These are phyloP conservation scores for Theristicus caerulescens DNA, from an alignment of 2,113 vertebrate species.

Conservation along the genomic window DNA sequence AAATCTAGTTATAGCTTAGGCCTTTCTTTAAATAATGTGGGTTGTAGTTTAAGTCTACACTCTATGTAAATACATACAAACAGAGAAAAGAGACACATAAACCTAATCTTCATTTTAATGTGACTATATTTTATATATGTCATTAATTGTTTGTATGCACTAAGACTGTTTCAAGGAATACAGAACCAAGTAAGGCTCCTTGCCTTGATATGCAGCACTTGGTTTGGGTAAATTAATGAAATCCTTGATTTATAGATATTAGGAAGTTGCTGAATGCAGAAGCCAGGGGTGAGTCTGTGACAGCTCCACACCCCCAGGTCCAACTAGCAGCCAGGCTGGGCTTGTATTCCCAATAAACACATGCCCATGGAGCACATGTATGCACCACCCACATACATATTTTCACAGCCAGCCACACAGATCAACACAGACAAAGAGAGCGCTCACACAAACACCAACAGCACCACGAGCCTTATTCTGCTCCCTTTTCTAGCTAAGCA, in stretches of 20 bases:
- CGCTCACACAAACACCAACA: not conserved
- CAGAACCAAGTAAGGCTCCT: not conserved
- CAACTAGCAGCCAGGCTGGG: not conserved
- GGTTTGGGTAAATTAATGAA: not conserved
- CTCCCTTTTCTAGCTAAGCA: not conserved
- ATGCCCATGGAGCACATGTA: accelerated
- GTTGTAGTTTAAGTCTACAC: not conserved
- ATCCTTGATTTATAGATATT: not conserved
- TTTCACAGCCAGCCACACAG: not conserved
- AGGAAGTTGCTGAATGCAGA: not conserved
- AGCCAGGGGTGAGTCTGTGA: not conserved
- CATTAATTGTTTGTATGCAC: not conserved
- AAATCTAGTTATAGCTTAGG: not conserved
- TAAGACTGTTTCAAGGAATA: not conserved
- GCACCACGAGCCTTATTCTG: not conserved
- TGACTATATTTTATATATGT: not conserved
- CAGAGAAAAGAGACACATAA: not conserved
- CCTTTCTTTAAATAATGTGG: not conserved
- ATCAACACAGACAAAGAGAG: no score
- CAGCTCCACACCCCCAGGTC: not conserved
- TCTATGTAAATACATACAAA: not conserved
- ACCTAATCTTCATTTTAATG: not conserved
- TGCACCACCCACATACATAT: not conserved
- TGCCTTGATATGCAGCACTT: not conserved
- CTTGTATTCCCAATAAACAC: not conserved